These are phyloP conservation scores for Eurypyga helias DNA, from an alignment of 2,113 vertebrate species.

Conservation along the genomic window DNA sequence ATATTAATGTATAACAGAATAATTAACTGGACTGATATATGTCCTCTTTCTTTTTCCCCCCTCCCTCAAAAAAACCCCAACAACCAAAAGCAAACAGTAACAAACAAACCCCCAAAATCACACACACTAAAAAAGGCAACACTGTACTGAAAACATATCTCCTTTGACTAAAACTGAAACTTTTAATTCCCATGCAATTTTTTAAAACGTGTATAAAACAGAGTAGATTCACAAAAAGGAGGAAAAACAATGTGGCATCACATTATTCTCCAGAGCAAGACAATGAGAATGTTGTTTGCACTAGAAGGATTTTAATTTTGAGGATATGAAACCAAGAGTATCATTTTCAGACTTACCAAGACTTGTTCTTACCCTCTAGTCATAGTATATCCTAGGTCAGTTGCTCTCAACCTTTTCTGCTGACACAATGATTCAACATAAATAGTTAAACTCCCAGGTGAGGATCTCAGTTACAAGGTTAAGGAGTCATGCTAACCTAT, in stretches of 20 bases:
- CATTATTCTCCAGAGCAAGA: accelerated
- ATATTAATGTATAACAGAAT: neutral
- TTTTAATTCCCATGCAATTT: neutral
- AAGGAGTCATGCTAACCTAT: neutral
- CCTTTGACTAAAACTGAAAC: neutral
- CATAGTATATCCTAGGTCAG: neutral
- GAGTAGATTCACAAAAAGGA: neutral
- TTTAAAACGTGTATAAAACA: neutral
- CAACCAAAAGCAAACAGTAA: neutral
- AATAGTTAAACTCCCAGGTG: neutral
- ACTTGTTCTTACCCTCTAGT: neutral
- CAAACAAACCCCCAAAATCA: too few relatives aligned
- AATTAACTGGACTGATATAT: neutral
- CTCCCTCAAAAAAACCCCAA: neutral
- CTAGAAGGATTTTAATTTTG: neutral
- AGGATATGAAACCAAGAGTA: neutral
- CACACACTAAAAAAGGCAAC: neutral
- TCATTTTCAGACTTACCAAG: neutral
- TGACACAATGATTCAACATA: neutral
- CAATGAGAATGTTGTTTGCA: neutral
- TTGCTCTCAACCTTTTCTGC: neutral
- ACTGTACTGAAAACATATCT: neutral
- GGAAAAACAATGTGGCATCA: accelerated
- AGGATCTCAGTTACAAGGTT: neutral
- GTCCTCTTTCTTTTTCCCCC: accelerated